Base-by-base conservation (phyloP, 2,113 vertebrate species). In the Eublepharis macularius region DNA sequence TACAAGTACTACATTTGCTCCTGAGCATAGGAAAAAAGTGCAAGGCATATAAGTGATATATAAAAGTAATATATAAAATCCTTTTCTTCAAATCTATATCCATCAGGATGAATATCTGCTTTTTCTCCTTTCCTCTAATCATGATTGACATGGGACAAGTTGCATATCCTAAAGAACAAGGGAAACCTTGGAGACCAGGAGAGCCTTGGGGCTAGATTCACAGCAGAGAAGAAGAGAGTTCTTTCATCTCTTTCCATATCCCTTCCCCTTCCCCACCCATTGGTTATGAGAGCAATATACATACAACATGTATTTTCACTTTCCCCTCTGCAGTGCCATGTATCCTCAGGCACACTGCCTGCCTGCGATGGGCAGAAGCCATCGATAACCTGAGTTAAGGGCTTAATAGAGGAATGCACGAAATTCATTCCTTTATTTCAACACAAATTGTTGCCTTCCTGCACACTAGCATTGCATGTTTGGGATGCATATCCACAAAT, bases 171-270 rank as follows among this genome's bases (percentile, higher is more conserved):
- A 84, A 92, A 91, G 86, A 85, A 83, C 0, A 0, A 93, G 83
- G 80, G 78, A 91, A 91, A 89, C 51, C 57, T 77, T 4, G 34
- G 43, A 91, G 86, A 2, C 65, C 76, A 81, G 0, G 0, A 88
- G 91, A 47, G 73, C 94, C 94, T 89, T 69, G n/a, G 89, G 90
- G 93, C 82, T 86, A 91, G 89, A 93, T 93, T 93, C 90, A 93
- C 54, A 77, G 80, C 86, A 93, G 86, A 90, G 72, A 60, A 45
- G 73, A n/a, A 49, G 73, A 90, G 83, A 87, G 85, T 86, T 89
- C 92, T 92, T 86, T 93, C 90, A 93, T 93, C 91, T 92, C 91
- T 88, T 77, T n/a, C 87, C 83, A 41, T 92, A 87, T 89, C 80
- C 43, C 73, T 47, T 76, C 73, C 70, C 32, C 26, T 16, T 49